These are phyloP conservation scores for Perca schrenkii DNA, from an alignment of 2,113 vertebrate genomes.

Conservation along the genomic window DNA sequence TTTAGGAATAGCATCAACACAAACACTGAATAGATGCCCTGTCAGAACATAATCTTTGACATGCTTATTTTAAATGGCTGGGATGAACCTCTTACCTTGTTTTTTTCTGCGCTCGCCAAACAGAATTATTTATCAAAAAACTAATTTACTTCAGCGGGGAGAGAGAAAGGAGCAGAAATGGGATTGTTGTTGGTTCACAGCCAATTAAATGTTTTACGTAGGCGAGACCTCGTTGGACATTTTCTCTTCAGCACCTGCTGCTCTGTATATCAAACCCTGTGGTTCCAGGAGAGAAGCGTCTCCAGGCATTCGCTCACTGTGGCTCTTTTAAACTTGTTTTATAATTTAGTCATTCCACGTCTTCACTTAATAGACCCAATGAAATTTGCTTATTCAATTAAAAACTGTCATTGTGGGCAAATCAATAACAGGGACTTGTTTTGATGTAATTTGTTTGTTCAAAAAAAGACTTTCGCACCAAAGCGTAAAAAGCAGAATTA, in stretches of 20 bases:
- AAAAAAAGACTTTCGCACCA: neutral
- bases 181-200: neutral
- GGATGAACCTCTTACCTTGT: neutral
- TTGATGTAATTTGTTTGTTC: conserved; percentile 24
- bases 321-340: too few species aligned
- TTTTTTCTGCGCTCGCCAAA: neutral
- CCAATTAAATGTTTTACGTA: conserved; percentile 9
- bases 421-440: conserved; percentile 21
- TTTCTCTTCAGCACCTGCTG: neutral
- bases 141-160: neutral
- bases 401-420: neutral
- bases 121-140: neutral
- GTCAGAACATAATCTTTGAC: neutral
- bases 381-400: neutral
- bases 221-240: neutral
- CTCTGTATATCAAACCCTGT: neutral
- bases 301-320: neutral
- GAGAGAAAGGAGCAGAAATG: neutral
- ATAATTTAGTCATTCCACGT: too few species aligned
- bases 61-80: neutral
- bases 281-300: neutral
- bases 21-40: neutral
- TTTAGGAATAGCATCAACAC: neutral
- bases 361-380: too few species aligned
- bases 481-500: conserved; percentile 31